Evolutionary conservation across 2,113 vertebrate genomes (phyloP).

Genomic region (Catharus minimus): DNA sequence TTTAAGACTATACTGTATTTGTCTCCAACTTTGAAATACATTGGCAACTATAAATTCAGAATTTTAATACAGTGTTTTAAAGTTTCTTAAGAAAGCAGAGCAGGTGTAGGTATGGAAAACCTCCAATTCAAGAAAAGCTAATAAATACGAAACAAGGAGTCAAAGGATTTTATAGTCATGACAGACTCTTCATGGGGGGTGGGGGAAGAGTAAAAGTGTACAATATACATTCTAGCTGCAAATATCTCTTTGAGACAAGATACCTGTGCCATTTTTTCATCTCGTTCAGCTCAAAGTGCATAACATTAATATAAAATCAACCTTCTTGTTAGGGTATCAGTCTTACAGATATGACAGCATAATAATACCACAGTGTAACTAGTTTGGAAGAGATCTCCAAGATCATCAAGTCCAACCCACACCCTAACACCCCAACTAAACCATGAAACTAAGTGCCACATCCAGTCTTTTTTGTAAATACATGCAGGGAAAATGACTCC

Average conservation of each 20-base stretch:
- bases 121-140: neutral
- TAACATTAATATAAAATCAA: neutral
- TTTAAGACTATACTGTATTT: neutral
- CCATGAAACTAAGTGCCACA: too few relatives aligned
- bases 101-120: neutral
- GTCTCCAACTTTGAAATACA: neutral
- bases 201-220: neutral
- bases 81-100: neutral
- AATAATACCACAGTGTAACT: too few relatives aligned
- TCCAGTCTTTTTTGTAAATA: too few relatives aligned
- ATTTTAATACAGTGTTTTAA: neutral
- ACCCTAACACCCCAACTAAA: too few relatives aligned
- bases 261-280: neutral
- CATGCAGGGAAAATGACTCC: too few relatives aligned
- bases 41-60: neutral
- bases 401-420: too few relatives aligned
- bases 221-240: neutral
- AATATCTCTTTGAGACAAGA: neutral
- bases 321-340: neutral
- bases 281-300: neutral
- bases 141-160: neutral
- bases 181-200: neutral
- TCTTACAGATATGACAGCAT: neutral
- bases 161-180: neutral
- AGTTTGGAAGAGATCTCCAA: too few relatives aligned